phyloP scores from a whole-genome alignment of 2,888 invertebrate species.

The Cotesia congregata region DNA sequence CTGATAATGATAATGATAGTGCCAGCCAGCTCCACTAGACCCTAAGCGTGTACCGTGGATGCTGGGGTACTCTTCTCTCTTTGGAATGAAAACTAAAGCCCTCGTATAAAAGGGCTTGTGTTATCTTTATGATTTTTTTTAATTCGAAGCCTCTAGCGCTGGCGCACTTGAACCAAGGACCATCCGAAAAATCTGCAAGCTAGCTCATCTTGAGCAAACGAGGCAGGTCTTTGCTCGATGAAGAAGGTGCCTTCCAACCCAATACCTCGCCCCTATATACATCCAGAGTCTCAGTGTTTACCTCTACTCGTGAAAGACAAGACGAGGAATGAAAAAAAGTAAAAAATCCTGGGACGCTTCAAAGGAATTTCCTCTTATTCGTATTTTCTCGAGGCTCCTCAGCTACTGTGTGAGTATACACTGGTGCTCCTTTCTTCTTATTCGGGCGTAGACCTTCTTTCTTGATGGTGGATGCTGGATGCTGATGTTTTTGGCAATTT shows the following conservation, averaged over 20 bases:
- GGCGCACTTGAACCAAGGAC: slow-evolving; percentile 17
- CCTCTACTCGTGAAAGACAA: slow-evolving; percentile 31
- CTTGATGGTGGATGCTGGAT: neutral
- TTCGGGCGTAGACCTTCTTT: slow-evolving; percentile 14
- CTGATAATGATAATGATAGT: neutral
- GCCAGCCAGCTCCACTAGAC: neutral
- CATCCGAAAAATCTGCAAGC: slow-evolving; percentile 51
- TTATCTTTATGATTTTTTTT: slow-evolving; percentile 8
- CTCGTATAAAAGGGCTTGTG: slow-evolving; percentile 7
- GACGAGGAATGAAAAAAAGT: slow-evolving; percentile 23
- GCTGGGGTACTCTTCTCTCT: neutral
- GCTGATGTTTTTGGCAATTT: slow-evolving; percentile 38
- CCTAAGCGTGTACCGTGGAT: neutral
- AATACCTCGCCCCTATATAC: slow-evolving; percentile 19
- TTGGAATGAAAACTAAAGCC: slow-evolving; percentile 13
- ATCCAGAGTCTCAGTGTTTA: slow-evolving; percentile 29
- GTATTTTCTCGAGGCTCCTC: neutral
- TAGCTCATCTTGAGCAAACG: slow-evolving; percentile 40
- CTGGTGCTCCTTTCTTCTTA: slow-evolving; percentile 12
- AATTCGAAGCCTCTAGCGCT: neutral
- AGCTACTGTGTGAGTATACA: neutral
- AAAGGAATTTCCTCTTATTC: slow-evolving; percentile 28
- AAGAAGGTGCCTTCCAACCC: slow-evolving; percentile 42
- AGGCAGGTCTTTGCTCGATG: slow-evolving; percentile 50
- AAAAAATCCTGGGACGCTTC: slow-evolving; percentile 31